Evolutionary conservation across 2,797 vertebrate species (phyloP).

Genomic region (Molossus alvarezi): DNA sequence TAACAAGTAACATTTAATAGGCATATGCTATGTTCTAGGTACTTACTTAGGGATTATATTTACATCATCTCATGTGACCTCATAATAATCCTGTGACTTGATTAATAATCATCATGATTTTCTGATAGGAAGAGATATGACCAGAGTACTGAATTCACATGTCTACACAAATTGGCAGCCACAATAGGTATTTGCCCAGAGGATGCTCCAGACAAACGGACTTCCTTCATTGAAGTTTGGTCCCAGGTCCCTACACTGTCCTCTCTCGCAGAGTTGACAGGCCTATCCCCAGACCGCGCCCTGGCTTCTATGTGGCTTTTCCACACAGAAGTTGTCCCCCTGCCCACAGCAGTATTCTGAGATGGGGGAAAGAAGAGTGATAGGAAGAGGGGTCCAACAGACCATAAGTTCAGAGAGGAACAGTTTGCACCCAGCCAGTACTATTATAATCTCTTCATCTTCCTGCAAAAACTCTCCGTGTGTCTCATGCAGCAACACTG

Average conservation of each 20-base stretch:
- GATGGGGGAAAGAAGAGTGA: background rate
- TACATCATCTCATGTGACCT: slow-evolving; percentile 14
- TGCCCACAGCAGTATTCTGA: background rate
- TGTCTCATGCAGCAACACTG: background rate
- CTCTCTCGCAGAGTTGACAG: background rate
- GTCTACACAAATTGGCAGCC: background rate
- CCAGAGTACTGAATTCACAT: background rate
- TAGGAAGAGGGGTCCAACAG: background rate
- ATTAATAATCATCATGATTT: slow-evolving; percentile 46
- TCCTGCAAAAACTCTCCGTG: background rate
- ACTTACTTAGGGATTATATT: background rate
- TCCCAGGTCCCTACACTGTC: background rate
- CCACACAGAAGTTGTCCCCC: background rate
- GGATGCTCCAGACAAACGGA: background rate
- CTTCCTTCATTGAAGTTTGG: background rate
- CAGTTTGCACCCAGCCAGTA: background rate
- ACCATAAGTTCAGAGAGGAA: background rate
- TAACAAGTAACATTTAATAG: slow-evolving; percentile 47
- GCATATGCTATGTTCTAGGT: background rate
- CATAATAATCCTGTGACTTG: slow-evolving; percentile 4
- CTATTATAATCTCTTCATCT: background rate
- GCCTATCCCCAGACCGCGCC: background rate
- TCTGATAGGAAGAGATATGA: background rate
- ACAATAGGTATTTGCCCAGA: background rate
- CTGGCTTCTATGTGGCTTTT: background rate